A percentile compares a stretch with the other conserved stretches of the same genome.
Conservation (phyloP, 2,888 invertebrate genomes). For the Gastrophysa polygoni region DNA sequence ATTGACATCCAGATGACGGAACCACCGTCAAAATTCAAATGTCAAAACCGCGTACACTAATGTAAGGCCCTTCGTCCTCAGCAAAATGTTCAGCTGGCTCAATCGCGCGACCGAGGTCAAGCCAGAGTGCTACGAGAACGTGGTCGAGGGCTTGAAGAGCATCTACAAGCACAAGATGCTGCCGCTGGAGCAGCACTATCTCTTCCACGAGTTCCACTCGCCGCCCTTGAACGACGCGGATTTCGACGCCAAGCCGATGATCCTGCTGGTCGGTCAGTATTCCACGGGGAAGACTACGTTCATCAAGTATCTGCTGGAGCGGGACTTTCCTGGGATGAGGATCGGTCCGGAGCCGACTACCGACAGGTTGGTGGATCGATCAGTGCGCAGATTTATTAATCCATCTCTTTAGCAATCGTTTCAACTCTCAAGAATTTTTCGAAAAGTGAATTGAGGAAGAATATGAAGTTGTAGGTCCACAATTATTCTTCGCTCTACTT, state of each 20-base stretch:
- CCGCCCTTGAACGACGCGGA: constrained; percentile 95
- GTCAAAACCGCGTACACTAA: constrained; percentile 23
- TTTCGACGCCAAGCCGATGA: constrained; percentile 98
- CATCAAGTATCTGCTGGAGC: constrained; percentile 88
- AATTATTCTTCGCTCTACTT: no score
- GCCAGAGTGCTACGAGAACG: constrained; percentile 83
- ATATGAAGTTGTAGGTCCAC: no score
- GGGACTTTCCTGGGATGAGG: constrained; percentile 96
- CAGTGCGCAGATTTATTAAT: no score
- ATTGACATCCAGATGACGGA: background rate
- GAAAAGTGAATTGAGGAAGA: no score
- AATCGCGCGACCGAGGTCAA: constrained; percentile 69
- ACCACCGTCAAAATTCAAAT: constrained; percentile 16
- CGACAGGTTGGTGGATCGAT: constrained; percentile 76
- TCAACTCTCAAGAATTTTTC: no score
- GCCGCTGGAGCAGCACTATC: constrained; percentile 87
- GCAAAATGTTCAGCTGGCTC: constrained; percentile 86
- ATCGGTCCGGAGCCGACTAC: constrained; percentile 99
- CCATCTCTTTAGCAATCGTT: no score
- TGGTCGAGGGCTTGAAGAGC: constrained; percentile 91
- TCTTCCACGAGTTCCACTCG: constrained; percentile 95
- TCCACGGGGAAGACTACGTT: constrained; percentile 94
- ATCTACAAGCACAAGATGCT: constrained; percentile 90
- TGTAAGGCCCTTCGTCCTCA: constrained; percentile 20
- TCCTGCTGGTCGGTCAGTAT: constrained; percentile 95